Base-by-base conservation (phyloP, 2,797 vertebrate species). In the Halcyon smyrnensis region DNA sequence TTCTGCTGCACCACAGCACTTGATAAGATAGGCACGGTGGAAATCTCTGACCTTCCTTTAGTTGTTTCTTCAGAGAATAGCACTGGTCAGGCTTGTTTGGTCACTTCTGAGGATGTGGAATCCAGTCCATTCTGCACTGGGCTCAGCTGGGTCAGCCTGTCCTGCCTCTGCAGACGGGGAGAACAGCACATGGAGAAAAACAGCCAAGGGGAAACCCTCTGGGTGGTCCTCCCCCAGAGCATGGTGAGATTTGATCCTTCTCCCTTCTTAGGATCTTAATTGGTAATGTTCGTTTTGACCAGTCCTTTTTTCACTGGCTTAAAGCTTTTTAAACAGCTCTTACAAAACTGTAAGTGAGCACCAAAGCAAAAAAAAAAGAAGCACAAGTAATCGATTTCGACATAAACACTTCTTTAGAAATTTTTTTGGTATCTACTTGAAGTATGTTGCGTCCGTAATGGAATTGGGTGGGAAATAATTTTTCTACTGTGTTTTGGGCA, bases 1-100 rank as follows among this genome's bases (percentile, higher is more conserved):
- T 84, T 51, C 32, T 51, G 51, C 65, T 64, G 28, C 25, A 4
- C 8, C 27, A 3, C 7, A 8, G 16, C 28, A 1, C 73, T n/a
- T 30, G 41, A 4, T 27, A 3, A 41, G 23, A 32, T 18, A 53
- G 19, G 8, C 30, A 4, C 0, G 19, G 77, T 32, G 74, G 56
- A 51, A 48, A 60, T 67, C 32, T 79, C 25, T 88, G 69, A 36
- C 83, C 57, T 91, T 83, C 59, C 3, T 17, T 11, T 50, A 59
- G 12, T 23, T 19, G 5, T 84, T 91, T 59, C 74, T 79, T 57
- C 25, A 8, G 87, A 39, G 48, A 1, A 0, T 6, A 17, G 59
- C 25, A 4, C 79, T 82, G 77, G 74, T 73, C 88, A 48, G 83
- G 93, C 94, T 95, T 50, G 92, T 96, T 95, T 67, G 77, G 85